phyloP scores from a whole-genome alignment of 1,140 invertebrate genomes.

The Amyelois transitella region DNA sequence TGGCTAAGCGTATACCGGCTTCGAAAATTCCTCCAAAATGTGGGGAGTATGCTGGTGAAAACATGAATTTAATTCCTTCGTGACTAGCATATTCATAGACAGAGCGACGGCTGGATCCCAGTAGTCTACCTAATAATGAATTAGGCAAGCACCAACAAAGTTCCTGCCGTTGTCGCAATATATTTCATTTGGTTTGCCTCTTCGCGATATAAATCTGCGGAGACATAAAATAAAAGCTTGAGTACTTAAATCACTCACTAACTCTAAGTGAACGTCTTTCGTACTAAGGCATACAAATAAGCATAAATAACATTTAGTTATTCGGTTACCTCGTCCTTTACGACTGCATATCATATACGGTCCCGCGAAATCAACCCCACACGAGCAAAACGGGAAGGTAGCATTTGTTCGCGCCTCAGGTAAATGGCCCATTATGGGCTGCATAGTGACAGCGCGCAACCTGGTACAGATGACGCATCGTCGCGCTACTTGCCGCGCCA shows the following conservation, averaged over 20 bases:
- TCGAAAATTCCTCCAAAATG: background rate
- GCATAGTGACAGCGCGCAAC: conserved; percentile 4
- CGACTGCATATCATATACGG: conserved; percentile 32
- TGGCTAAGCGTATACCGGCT: background rate
- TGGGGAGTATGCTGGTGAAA: background rate
- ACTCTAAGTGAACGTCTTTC: conserved; percentile 63
- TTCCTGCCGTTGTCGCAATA: conserved; percentile 39
- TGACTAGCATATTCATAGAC: background rate
- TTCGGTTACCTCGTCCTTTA: conserved; percentile 25
- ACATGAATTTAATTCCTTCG: background rate
- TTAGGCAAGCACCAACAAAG: background rate
- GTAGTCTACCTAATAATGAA: background rate
- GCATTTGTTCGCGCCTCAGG: conserved; percentile 10
- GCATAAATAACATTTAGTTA: conserved; percentile 47
- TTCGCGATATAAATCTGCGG: conserved; percentile 35
- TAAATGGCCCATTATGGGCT: conserved; percentile 17
- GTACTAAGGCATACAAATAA: conserved; percentile 62
- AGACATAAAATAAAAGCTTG: conserved; percentile 36
- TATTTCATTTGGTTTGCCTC: conserved; percentile 27
- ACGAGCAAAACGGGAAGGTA: conserved; percentile 15
- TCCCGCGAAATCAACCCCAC: conserved; percentile 42
- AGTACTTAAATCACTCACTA: conserved; percentile 45
- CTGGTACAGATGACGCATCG: conserved; percentile 12
- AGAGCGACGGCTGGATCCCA: background rate
- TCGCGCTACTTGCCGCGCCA: conserved; percentile 12